Percentiles rank a stretch among this genome's conserved stretches.
phyloP scores from a whole-genome alignment of 2,797 vertebrate species.

The Tenualosa ilisha region DNA sequence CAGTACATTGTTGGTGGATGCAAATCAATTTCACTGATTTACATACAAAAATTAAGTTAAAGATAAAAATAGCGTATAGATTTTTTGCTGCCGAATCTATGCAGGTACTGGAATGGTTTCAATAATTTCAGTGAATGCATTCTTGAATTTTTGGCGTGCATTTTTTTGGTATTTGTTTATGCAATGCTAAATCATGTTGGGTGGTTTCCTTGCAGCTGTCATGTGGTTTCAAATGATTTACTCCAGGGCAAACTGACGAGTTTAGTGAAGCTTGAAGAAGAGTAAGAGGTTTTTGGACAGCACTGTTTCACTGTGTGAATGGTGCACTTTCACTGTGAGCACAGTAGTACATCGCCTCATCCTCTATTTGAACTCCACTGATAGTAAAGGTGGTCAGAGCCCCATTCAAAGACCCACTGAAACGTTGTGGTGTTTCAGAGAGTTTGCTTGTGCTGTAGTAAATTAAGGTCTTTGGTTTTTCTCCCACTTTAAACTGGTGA shows the following conservation, averaged over 20 bases:
- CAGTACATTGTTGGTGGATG: too few species aligned
- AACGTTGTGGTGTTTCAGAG: not conserved
- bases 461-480: not conserved
- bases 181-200: too few species aligned
- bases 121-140: too few species aligned
- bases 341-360: slow-evolving; percentile 30
- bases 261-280: not conserved
- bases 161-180: too few species aligned
- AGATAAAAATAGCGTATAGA: too few species aligned
- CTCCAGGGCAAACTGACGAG: not conserved
- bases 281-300: slow-evolving; percentile 26
- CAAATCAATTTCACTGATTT: too few species aligned
- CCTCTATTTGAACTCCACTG: slow-evolving; percentile 10
- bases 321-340: not conserved
- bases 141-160: too few species aligned
- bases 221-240: too few species aligned
- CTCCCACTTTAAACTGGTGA: slow-evolving; percentile 44
- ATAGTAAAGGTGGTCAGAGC: slow-evolving; percentile 33
- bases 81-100: too few species aligned
- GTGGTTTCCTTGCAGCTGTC: too few species aligned
- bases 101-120: too few species aligned
- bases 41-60: too few species aligned
- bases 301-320: slow-evolving; percentile 36
- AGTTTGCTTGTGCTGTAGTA: not conserved
- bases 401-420: not conserved